phyloP scores from a whole-genome alignment of 2,888 invertebrate species.

The Brachypterus glaber region DNA sequence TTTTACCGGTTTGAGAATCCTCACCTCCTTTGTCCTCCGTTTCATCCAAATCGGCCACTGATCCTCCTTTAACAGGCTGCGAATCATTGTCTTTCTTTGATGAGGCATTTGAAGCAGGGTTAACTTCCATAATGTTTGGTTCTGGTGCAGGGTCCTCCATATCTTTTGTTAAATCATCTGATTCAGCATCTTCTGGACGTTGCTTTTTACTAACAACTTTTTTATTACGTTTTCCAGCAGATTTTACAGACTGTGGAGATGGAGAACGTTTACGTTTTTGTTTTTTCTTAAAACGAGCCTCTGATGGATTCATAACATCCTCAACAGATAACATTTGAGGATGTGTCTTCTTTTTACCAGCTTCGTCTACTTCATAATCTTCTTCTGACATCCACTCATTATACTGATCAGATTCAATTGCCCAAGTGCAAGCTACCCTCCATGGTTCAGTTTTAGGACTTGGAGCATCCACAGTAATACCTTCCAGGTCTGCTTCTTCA shows the following conservation, averaged over 20 bases:
- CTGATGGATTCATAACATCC: conserved; percentile 58
- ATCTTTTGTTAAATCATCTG: conserved; percentile 78
- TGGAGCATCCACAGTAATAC: conserved; percentile 51
- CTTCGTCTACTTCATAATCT: conserved; percentile 87
- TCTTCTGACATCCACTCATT: conserved; percentile 99
- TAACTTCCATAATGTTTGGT: conserved; percentile 71
- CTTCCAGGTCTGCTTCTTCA: conserved; percentile 41
- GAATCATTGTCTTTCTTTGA: conserved; percentile 64
- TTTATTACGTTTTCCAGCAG: conserved; percentile 72
- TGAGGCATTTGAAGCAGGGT: conserved; percentile 35
- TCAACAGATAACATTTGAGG: conserved; percentile 74
- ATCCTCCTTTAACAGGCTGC: conserved; percentile 74
- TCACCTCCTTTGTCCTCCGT: conserved; percentile 53
- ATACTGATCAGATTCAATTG: conserved; percentile 84
- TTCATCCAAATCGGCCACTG: conserved; percentile 74
- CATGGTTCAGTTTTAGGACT: conserved; percentile 56
- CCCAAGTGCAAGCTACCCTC: conserved; percentile 85
- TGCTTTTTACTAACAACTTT: conserved; percentile 55
- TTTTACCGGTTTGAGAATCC: conserved; percentile 65
- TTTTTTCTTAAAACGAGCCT: conserved; percentile 43
- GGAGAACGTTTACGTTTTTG: conserved; percentile 82
- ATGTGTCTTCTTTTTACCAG: conserved; percentile 73
- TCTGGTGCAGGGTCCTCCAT: conserved; percentile 86
- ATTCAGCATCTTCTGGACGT: conserved; percentile 53
- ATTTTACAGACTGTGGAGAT: conserved; percentile 71